These are phyloP conservation scores for Thinocorus orbignyianus DNA, from an alignment of 2,113 vertebrate species.

Conservation along the genomic window DNA sequence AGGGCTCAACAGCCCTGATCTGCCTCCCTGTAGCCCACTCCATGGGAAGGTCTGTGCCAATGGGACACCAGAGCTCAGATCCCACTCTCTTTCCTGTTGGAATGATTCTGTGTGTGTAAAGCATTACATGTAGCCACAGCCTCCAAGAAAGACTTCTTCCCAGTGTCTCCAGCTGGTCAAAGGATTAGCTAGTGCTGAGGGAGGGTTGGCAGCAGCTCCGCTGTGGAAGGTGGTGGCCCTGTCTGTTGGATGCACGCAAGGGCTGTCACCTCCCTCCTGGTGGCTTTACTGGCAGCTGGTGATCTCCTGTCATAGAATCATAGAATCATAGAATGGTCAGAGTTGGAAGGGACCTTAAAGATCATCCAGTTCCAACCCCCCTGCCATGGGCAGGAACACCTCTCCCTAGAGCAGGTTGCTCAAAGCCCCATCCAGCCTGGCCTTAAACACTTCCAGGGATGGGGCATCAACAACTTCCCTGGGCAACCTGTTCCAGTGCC, in stretches of 20 bases:
- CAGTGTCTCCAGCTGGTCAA: not conserved
- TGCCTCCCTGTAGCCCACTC: not conserved
- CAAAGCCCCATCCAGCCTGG: no score
- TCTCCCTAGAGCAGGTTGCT: no score
- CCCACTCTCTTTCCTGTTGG: not conserved
- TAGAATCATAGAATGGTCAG: no score
- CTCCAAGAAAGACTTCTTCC: not conserved
- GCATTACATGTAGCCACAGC: not conserved
- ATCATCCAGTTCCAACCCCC: no score
- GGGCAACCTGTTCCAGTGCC: no score
- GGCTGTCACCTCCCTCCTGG: not conserved
- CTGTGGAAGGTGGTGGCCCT: not conserved
- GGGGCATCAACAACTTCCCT: no score
- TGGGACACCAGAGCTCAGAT: not conserved
- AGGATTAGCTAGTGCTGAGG: not conserved
- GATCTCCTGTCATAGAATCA: no score
- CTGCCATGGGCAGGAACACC: no score
- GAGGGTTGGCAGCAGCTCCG: not conserved
- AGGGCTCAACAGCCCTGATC: not conserved
- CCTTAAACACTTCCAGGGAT: no score
- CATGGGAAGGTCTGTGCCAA: accelerated
- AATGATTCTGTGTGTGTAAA: not conserved
- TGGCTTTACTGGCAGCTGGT: no score
- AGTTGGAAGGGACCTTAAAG: no score
- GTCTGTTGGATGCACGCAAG: accelerated